Evolutionary conservation across 2,888 invertebrate genomes (phyloP), one percentile per base, ranked within the genome.

Genomic region (Amphipyra berbera): DNA sequence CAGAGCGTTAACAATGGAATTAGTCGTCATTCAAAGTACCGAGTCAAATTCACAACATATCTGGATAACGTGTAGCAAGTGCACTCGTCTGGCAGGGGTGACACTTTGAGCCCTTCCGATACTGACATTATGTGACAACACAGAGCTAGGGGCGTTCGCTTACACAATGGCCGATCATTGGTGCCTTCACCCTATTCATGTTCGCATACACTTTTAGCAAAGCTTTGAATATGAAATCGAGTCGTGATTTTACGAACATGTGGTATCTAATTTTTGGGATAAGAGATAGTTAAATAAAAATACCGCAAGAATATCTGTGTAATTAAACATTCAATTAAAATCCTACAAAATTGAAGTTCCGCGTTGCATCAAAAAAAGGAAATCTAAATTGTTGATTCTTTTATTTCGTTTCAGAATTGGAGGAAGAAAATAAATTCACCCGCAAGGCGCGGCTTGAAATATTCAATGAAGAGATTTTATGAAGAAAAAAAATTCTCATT

Each of bases 111-210:
- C 93, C 94, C 93, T 88, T 85, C 87, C 88, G 89, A 92, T 92
- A 90, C 90, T 92, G 91, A 91, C 92, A 92, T 94, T 92, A 92
- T 92, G 92, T 93, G 92, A 92, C 93, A 91, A 90, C 90, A 86
- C 81, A 77, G 78, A 80, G 79, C 83, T 75, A 81, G 89, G 93
- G 92, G 89, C 87, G 86, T 81, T 78, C 79, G 83, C 71, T 64
- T 79, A 82, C 83, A 93, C 93, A 93, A 93, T 92, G 83, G 86
- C 61, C 89, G 85, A 90, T 93, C 88, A 92, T 90, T 86, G 90
- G 85, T 76, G 82, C 87, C 79, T 83, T 84, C 86, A 87, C 90
- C 90, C 90, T 86, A 88, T 86, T 84, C 83, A 86, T 81, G 76
- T 80, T 70, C 78, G 58, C 72, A 69, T 62, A 70, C 69, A 81